These are phyloP conservation scores for Aphelinus certus DNA, from an alignment of 1,140 invertebrate species.

Conservation along the genomic window DNA sequence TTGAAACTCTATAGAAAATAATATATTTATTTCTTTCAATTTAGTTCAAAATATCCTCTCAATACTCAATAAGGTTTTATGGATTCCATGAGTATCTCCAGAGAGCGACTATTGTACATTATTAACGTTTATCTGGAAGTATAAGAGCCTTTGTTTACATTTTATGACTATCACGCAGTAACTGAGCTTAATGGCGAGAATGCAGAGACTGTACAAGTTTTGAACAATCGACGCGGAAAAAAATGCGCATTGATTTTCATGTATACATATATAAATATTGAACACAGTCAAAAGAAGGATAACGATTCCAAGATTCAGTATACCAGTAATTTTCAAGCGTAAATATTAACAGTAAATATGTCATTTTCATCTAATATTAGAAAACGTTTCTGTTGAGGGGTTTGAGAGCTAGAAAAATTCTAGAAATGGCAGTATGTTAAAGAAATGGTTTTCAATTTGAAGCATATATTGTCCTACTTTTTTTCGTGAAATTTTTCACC, in stretches of 20 bases:
- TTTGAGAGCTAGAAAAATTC: neutral
- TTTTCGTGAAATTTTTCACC: neutral
- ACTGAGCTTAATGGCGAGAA: conserved; percentile 25
- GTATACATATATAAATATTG: conserved; percentile 24
- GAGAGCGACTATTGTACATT: conserved; percentile 34
- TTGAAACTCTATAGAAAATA: no score
- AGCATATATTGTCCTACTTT: neutral
- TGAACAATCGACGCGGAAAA: conserved; percentile 8
- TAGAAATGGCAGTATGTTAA: conserved; percentile 32
- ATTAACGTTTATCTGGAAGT: conserved; percentile 28
- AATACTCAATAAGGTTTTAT: conserved; percentile 1
- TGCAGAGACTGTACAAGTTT: conserved; percentile 39
- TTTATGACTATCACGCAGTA: conserved; percentile 34
- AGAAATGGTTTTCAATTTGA: neutral
- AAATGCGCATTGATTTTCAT: conserved; percentile 15
- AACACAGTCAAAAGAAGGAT: conserved; percentile 34
- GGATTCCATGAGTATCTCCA: conserved; percentile 15
- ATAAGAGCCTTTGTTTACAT: conserved; percentile 16
- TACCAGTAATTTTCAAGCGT: conserved; percentile 35
- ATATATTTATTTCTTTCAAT: no score
- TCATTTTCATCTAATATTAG: conserved; percentile 21
- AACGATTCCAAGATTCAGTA: conserved; percentile 23
- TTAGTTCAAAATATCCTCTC: neutral
- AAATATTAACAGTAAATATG: conserved; percentile 16
- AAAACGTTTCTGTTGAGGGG: conserved; percentile 18